phyloP scores from a whole-genome alignment of 1,140 invertebrate genomes.

The Heliconius eleuchia region DNA sequence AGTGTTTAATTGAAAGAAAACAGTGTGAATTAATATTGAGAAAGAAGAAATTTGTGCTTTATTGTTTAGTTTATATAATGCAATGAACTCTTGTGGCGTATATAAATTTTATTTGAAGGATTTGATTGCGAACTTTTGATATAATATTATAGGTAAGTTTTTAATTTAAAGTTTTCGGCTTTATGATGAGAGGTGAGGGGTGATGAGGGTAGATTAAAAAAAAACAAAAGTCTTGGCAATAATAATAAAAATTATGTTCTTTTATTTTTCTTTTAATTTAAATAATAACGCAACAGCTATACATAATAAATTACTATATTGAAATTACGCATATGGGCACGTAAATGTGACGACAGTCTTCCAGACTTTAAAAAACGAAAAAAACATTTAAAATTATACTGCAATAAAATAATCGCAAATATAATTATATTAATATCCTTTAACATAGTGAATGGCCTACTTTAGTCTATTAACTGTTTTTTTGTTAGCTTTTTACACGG shows the following conservation, averaged over 20 bases:
- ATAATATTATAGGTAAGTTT: background rate
- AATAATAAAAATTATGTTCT: too few species aligned
- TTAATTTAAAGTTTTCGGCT: background rate
- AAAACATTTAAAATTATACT: background rate
- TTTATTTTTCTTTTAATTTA: too few species aligned
- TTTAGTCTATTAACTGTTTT: background rate
- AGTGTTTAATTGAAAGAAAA: constrained; percentile 63
- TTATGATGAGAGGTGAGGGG: too few species aligned
- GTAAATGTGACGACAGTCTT: too few species aligned
- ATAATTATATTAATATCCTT: background rate
- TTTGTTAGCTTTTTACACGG: constrained; percentile 17
- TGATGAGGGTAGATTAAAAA: background rate
- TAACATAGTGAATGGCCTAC: background rate
- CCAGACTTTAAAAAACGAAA: background rate
- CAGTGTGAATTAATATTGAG: constrained; percentile 63
- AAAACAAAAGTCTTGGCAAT: background rate
- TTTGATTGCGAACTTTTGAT: constrained; percentile 10
- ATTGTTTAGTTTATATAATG: constrained; percentile 46
- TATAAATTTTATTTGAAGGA: constrained; percentile 25
- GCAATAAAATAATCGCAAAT: background rate
- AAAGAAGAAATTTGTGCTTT: constrained; percentile 59
- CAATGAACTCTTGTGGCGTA: constrained; percentile 54
- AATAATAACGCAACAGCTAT: too few species aligned
- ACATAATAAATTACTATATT: too few species aligned
- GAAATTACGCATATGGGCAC: too few species aligned